A percentile compares a stretch with the other conserved stretches of the same genome.
Evolutionary conservation across 2,113 vertebrate species (phyloP).

Genomic region (Grallaria varia): DNA sequence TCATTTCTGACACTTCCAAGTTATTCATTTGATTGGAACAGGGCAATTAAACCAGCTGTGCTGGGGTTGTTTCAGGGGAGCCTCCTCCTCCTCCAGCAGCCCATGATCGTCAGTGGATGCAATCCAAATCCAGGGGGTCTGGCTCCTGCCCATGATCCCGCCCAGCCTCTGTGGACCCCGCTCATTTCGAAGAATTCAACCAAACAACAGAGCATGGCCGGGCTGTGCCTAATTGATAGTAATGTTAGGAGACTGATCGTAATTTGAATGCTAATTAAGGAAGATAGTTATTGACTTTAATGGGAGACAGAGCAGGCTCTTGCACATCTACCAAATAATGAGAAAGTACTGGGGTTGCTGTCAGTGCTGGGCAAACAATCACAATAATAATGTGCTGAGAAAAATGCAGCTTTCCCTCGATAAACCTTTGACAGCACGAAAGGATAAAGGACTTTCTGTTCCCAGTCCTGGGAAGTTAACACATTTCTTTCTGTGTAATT

Average conservation of each 20-base stretch:
- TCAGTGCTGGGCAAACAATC: background rate
- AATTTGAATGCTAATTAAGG: slow-evolving; percentile 22
- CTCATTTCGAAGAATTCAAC: background rate
- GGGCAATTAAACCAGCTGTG: background rate
- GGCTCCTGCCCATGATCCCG: background rate
- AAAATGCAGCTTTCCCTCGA: background rate
- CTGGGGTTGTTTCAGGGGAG: background rate
- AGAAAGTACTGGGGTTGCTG: background rate
- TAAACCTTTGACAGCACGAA: background rate
- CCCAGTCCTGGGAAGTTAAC: background rate
- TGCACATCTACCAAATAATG: background rate
- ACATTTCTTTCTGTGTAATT: background rate
- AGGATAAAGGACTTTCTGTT: background rate
- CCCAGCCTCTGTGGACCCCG: accelerated
- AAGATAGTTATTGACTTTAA: slow-evolving; percentile 40
- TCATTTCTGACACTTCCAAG: background rate
- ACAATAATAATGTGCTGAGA: background rate
- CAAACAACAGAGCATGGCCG: background rate
- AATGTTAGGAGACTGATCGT: background rate
- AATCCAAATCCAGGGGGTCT: background rate
- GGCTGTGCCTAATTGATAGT: background rate
- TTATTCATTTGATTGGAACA: background rate
- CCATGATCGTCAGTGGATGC: background rate
- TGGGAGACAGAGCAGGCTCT: background rate
- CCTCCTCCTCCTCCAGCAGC: background rate